A percentile compares a stretch with the other conserved stretches of the same genome.
Evolutionary conservation across 2,113 vertebrate species (phyloP).

Genomic region (Oreochromis tanganicae): DNA sequence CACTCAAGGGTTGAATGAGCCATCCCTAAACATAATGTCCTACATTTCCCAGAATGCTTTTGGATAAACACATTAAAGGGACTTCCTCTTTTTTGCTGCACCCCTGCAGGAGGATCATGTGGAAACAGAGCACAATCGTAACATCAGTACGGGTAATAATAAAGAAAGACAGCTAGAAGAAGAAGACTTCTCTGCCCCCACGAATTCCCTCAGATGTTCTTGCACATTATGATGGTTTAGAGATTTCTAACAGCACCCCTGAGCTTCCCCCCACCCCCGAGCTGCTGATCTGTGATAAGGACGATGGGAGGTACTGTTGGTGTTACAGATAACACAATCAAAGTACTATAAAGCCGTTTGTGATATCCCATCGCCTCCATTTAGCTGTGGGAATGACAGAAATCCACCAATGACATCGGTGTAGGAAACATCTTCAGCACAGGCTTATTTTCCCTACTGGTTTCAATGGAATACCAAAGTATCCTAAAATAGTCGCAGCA

Average conservation of each 20-base stretch:
- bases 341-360: background rate
- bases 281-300: background rate
- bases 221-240: background rate
- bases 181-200: background rate
- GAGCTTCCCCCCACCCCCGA: background rate
- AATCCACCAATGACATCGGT: background rate
- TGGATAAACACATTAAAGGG: background rate
- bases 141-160: background rate
- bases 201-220: background rate
- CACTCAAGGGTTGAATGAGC: background rate
- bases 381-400: background rate
- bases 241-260: background rate
- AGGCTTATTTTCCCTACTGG: background rate
- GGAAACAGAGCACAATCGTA: background rate
- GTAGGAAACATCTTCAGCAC: background rate
- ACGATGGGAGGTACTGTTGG: background rate
- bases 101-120: background rate
- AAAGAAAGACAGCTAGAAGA: background rate
- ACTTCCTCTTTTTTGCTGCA: background rate
- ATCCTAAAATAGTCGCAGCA: background rate
- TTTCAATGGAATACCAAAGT: background rate
- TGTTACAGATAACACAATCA: background rate
- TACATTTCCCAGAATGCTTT: constrained; percentile 4
- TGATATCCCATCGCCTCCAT: background rate
- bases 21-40: background rate